phyloP scores from a whole-genome alignment of 2,888 invertebrate genomes.

The Hoplodrina blanda region DNA sequence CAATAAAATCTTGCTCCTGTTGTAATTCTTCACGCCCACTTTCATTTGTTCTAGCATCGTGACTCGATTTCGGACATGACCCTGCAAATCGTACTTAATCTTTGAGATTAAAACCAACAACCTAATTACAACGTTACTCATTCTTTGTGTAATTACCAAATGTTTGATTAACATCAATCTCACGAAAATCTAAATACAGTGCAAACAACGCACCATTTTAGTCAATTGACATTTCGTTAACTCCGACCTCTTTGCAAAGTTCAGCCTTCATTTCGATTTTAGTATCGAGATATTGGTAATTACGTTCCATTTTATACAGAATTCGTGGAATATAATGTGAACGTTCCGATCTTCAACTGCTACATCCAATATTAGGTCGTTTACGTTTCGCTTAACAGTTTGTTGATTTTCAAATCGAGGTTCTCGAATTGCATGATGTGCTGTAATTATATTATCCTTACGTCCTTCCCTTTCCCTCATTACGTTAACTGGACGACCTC shows the following conservation, averaged over 20 bases:
- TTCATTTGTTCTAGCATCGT: conserved; percentile 55
- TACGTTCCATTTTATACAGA: conserved; percentile 70
- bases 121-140: conserved; percentile 53
- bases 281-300: conserved; percentile 70
- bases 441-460: conserved; percentile 71
- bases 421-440: conserved; percentile 62
- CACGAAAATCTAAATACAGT: conserved; percentile 64
- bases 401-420: conserved; percentile 58
- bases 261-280: conserved; percentile 67
- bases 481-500: conserved; percentile 73
- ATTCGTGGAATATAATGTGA: conserved; percentile 70
- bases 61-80: conserved; percentile 51
- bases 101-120: conserved; percentile 50
- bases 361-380: conserved; percentile 46
- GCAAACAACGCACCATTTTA: conserved; percentile 60
- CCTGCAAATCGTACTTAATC: conserved; percentile 50
- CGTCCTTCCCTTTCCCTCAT: conserved; percentile 70
- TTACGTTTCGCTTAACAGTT: conserved; percentile 46
- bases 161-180: conserved; percentile 62
- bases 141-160: conserved; percentile 51
- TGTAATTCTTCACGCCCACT: conserved; percentile 47
- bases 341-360: conserved; percentile 46
- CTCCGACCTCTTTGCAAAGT: conserved; percentile 74
- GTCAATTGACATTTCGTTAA: conserved; percentile 66
- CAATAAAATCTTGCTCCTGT: conserved; percentile 28